These are phyloP conservation scores for Aphidoletes aphidimyza DNA, from an alignment of 2,888 invertebrate species.

Conservation along the genomic window DNA sequence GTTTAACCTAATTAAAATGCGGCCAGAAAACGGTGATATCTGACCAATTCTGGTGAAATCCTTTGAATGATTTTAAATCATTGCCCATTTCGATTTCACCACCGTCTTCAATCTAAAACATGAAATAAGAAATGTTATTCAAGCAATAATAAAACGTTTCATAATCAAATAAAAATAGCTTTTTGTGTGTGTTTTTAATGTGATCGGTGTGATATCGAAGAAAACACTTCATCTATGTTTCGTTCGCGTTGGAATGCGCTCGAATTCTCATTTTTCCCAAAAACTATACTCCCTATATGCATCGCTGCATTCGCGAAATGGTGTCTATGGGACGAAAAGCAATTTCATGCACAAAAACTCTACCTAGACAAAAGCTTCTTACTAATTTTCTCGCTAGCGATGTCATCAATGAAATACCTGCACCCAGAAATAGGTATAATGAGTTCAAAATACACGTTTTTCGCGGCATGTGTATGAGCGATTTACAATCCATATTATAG, in stretches of 20 bases:
- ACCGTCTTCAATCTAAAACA: constrained; percentile 23
- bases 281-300: no score
- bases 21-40: constrained; percentile 22
- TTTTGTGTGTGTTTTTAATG: no score
- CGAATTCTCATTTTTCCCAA: no score
- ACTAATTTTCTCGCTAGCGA: background rate
- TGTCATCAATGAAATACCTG: background rate
- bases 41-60: constrained; percentile 47
- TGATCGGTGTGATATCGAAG: no score
- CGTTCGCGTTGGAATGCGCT: no score
- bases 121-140: background rate
- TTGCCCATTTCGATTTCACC: constrained; percentile 33
- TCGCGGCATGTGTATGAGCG: background rate
- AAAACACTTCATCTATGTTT: no score
- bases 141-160: no score
- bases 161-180: no score
- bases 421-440: background rate
- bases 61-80: constrained; percentile 10
- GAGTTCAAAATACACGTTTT: background rate
- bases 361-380: constrained; percentile 3
- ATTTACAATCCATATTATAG: background rate
- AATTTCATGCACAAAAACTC: no score
- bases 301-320: no score
- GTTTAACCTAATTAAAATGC: constrained; percentile 17
- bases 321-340: no score